These are phyloP conservation scores for Sturmia bella DNA, from an alignment of 2,888 invertebrate genomes.

Conservation along the genomic window DNA sequence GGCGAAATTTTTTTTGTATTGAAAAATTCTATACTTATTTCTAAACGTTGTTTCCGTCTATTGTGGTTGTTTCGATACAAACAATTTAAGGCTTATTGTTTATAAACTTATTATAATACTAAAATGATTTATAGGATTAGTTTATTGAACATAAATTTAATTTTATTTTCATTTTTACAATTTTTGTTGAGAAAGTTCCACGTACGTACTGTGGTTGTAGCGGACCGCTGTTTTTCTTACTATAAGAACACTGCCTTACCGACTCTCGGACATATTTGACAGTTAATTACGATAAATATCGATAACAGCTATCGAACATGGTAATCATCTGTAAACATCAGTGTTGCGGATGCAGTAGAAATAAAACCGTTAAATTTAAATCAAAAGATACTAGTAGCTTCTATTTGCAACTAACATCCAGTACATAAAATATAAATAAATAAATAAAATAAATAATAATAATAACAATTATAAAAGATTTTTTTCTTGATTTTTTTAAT, in stretches of 20 bases:
- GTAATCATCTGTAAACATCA: neutral
- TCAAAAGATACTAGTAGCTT: no score
- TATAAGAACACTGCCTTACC: constrained; percentile 31
- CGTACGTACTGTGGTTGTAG: constrained; percentile 70
- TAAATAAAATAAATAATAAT: no score
- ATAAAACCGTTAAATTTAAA: no score
- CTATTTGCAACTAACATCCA: no score
- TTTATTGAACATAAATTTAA: constrained; percentile 57
- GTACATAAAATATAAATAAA: no score
- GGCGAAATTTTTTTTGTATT: constrained; percentile 19
- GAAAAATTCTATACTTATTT: constrained; percentile 5
- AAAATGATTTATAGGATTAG: constrained; percentile 6
- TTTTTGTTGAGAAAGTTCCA: constrained; percentile 73
- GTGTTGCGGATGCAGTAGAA: no score
- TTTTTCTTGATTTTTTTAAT: no score
- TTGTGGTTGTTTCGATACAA: constrained; percentile 44
- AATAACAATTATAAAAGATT: no score
- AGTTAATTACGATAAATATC: neutral
- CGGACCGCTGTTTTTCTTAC: constrained; percentile 44
- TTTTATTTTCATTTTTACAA: constrained; percentile 53
- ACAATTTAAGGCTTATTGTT: neutral
- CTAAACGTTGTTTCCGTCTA: constrained; percentile 28
- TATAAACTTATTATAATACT: constrained; percentile 6
- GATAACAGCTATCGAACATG: constrained; percentile 32
- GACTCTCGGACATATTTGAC: neutral